phyloP scores from a whole-genome alignment of 2,113 vertebrate species.

The Desmodus rotundus region DNA sequence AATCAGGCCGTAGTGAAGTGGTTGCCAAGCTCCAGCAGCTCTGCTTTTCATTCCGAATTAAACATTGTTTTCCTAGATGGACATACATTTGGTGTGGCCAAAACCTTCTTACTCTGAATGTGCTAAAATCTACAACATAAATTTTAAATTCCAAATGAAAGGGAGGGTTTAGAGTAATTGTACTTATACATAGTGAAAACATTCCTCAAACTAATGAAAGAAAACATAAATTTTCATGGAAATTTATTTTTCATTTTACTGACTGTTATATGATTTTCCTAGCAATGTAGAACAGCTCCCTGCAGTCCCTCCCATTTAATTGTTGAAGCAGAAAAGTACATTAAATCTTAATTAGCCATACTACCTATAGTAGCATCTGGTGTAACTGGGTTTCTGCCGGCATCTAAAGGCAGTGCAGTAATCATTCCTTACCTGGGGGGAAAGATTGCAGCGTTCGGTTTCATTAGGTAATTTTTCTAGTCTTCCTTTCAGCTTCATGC shows the following conservation, averaged over 20 bases:
- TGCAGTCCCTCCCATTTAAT: slow-evolving; percentile 37
- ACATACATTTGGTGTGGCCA: slow-evolving; percentile 52
- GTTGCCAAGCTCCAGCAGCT: slow-evolving; percentile 45
- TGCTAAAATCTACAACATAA: slow-evolving; percentile 37
- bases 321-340: slow-evolving; percentile 41
- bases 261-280: neutral
- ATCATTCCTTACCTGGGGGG: slow-evolving; percentile 39
- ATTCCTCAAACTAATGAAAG: neutral
- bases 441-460: slow-evolving; percentile 27
- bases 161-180: too few species aligned
- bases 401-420: neutral
- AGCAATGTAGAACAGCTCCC: neutral
- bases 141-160: slow-evolving; percentile 50
- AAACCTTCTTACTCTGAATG: slow-evolving; percentile 37
- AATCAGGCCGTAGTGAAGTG: slow-evolving; percentile 59
- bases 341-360: slow-evolving; percentile 21
- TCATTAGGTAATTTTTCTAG: neutral
- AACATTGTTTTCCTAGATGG: slow-evolving; percentile 53
- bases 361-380: slow-evolving; percentile 45
- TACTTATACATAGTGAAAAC: neutral
- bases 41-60: slow-evolving; percentile 67
- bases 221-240: neutral
- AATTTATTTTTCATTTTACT: slow-evolving; percentile 36
- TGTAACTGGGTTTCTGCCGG: slow-evolving; percentile 18
- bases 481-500: neutral